Conservation (phyloP, 2,113 vertebrate genomes). For the Cacatua alba region DNA sequence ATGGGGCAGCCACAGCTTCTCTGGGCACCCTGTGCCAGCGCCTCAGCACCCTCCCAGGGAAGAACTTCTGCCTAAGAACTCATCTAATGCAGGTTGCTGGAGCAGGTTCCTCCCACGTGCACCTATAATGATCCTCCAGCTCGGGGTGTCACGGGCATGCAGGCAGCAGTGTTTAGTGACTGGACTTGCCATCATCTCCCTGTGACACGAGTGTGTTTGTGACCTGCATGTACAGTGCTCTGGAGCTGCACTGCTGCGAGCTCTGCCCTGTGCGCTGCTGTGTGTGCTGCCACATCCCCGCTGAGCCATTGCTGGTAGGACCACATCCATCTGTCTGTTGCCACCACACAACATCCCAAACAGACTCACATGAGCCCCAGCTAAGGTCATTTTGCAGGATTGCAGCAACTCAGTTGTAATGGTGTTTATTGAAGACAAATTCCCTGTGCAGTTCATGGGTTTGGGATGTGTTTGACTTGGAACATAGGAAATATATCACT, state of each 20-base stretch:
- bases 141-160: background rate
- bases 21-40: background rate
- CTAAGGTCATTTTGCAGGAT: background rate
- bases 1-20: background rate
- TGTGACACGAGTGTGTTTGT: background rate
- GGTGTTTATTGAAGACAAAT: background rate
- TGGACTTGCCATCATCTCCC: background rate
- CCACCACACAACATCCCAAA: background rate
- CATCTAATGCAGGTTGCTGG: background rate
- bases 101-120: background rate
- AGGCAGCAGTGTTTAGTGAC: background rate
- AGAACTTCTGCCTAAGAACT: background rate
- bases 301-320: background rate
- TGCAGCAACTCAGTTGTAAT: background rate
- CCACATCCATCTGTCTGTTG: rapidly evolving
- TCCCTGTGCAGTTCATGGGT: background rate
- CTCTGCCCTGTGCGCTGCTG: background rate
- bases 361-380: no score
- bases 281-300: background rate
- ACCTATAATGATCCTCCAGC: background rate
- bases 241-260: no score
- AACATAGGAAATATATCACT: no score
- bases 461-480: background rate
- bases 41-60: background rate
- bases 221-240: background rate